Base-by-base conservation (phyloP, 2,888 invertebrate genomes). In the Drosophila monieri region DNA sequence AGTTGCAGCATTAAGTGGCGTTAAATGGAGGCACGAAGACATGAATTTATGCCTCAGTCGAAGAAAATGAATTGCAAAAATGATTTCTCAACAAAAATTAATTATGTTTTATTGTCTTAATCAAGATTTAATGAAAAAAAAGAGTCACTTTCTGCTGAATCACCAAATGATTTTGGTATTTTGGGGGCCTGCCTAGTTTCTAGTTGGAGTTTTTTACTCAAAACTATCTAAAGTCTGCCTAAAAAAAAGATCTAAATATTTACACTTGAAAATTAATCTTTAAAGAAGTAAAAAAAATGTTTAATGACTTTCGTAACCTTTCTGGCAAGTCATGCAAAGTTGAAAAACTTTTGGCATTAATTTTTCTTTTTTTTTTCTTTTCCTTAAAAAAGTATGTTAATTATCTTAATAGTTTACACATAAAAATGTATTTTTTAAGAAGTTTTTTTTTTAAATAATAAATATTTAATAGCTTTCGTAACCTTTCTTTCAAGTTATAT, bases 1-100 rank as follows among this genome's bases (percentile, higher is more conserved):
- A 47, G 60, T 60, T 15, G 59, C 15, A 23, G 15, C 60, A 37
- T 30, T 59, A 60, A 59, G 60, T 59, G 60, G 47, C 47, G 47
- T 61, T 61, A 60, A 61, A 59, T 47, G 37, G 39, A 27, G 60
- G 60, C 25, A 57, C 9, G 2, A 12, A 8, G 25, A 23, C 18
- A 9, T 41, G 18, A 8, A 15, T 18, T 15, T 10, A 8, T 41
- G 41, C 21, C 14, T n/a, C 30, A 54, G 25, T 10, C 9, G 1
- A n/a, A 43, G 44, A 54, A 54, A 54, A 30, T 9, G 2, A 1
- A 35, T 10, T 6, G n/a, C 35, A 35, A 3, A 27, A 27, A 27
- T 27, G 27, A 27, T 27, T 27, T 27, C 9, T 0, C 27, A 27
- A 27, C 27, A 27, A 27, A 9, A 27, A 9, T 14, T 2, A 35